These are phyloP conservation scores for Meiosimyza platycephala DNA, from an alignment of 2,888 invertebrate species.

Conservation along the genomic window DNA sequence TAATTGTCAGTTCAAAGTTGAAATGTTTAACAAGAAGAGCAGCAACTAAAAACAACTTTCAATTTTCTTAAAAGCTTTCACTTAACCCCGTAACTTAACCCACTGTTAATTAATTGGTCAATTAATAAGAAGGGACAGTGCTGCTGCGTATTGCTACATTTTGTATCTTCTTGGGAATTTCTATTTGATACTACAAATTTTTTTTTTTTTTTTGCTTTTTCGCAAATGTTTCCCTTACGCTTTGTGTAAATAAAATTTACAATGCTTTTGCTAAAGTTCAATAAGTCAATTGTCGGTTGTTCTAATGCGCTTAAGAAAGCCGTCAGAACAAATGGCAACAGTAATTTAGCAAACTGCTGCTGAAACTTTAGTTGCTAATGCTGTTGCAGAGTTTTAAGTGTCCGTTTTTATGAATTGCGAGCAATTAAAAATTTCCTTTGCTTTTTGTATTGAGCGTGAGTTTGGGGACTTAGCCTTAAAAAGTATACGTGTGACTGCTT, in stretches of 20 bases:
- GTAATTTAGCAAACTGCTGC: background rate
- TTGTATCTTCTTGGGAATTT: background rate
- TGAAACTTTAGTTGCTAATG: background rate
- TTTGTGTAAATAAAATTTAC: background rate
- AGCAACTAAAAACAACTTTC: too few relatives aligned
- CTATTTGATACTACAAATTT: too few relatives aligned
- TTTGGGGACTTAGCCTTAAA: background rate
- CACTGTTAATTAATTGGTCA: constrained; percentile 18
- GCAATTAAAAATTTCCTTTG: background rate
- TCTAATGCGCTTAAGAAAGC: background rate
- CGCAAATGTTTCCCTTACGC: background rate
- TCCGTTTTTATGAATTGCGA: background rate
- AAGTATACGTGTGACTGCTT: too few relatives aligned
- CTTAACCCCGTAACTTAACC: too few relatives aligned
- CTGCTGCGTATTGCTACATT: background rate
- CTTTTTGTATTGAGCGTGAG: background rate
- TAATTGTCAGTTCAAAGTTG: too few relatives aligned
- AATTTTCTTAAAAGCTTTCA: too few relatives aligned
- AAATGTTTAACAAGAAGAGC: too few relatives aligned
- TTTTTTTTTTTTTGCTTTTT: background rate
- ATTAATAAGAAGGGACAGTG: constrained; percentile 15
- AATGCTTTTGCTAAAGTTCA: constrained; percentile 16
- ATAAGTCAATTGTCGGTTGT: constrained; percentile 28
- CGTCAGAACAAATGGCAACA: background rate
- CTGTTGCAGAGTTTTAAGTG: background rate